These are phyloP conservation scores for Aplysina aerophoba DNA, from an alignment of 37 sponge, comb jelly and placozoan species.

Conservation along the genomic window DNA sequence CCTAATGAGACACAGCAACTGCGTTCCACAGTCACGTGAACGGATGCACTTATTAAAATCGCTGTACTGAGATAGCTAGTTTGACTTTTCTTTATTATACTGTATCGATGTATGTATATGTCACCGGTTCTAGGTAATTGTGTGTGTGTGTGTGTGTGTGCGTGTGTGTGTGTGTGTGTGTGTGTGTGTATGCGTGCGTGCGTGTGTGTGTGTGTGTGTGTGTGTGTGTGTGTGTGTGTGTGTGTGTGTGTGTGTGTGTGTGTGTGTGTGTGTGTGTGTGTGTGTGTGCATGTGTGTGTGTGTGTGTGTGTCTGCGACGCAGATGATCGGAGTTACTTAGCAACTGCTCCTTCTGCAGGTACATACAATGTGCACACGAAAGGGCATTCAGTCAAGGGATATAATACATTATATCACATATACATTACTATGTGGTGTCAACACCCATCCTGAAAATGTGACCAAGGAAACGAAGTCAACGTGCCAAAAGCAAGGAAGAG, in stretches of 20 bases:
- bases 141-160: too few species aligned
- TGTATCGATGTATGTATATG: too few species aligned
- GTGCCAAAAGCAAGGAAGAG: too few species aligned
- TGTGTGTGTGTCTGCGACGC: constrained; percentile 39
- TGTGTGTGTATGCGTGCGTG: constrained; percentile 36
- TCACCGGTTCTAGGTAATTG: too few species aligned
- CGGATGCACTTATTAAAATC: too few species aligned
- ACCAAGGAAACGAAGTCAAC: not conserved
- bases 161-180: constrained; percentile 23
- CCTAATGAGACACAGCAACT: too few species aligned
- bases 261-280: constrained; percentile 37
- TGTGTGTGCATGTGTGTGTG: constrained; percentile 21
- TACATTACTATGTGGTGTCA: not conserved
- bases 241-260: constrained; percentile 36
- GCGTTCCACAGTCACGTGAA: too few species aligned
- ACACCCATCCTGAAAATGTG: not conserved
- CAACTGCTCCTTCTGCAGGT: constrained; percentile 56
- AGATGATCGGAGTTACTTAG: constrained; percentile 63
- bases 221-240: constrained; percentile 27
- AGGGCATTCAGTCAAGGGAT: not conserved
- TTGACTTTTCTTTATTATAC: too few species aligned
- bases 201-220: constrained; percentile 27
- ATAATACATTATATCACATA: not conserved
- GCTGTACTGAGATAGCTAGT: too few species aligned
- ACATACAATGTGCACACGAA: not conserved